Evolutionary conservation across 1,140 invertebrate species (phyloP).

Genomic region (Antheraea pernyi): DNA sequence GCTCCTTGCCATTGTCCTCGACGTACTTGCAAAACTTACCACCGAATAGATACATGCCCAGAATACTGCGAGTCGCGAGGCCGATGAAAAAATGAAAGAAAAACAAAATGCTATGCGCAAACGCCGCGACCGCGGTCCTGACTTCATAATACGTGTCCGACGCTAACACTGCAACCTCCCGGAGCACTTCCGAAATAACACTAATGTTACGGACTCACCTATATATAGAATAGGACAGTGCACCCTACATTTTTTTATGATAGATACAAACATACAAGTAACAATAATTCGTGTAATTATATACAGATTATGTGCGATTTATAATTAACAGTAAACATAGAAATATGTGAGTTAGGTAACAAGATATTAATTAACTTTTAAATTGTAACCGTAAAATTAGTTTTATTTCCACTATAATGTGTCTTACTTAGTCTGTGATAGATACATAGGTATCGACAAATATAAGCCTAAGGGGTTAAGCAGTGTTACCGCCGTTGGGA

Average conservation of each 20-base stretch:
- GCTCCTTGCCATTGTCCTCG: slow-evolving; percentile 91
- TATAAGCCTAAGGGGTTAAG: slow-evolving; percentile 51
- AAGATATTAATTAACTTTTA: slow-evolving; percentile 5
- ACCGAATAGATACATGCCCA: slow-evolving; percentile 99
- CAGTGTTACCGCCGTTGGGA: slow-evolving; percentile 70
- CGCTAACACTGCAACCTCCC: slow-evolving; percentile 62
- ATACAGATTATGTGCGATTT: slow-evolving; percentile 4
- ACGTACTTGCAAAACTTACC: slow-evolving; percentile 99
- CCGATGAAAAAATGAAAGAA: slow-evolving; percentile 77
- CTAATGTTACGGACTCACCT: slow-evolving; percentile 32
- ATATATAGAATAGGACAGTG: neutral
- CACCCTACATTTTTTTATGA: neutral
- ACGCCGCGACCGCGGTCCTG: slow-evolving; percentile 66
- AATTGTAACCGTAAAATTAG: slow-evolving; percentile 30
- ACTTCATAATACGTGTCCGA: slow-evolving; percentile 49
- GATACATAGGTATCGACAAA: slow-evolving; percentile 24
- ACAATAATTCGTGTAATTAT: slow-evolving; percentile 3
- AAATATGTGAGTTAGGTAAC: slow-evolving; percentile 10
- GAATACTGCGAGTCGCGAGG: slow-evolving; percentile 87
- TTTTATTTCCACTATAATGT: slow-evolving; percentile 27
- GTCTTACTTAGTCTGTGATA: slow-evolving; percentile 21
- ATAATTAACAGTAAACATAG: slow-evolving; percentile 8
- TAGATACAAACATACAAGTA: neutral
- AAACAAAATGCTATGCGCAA: slow-evolving; percentile 78
- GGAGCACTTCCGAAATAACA: slow-evolving; percentile 25